These are phyloP conservation scores for Sphenopsis melanotis DNA, from an alignment of 2,797 vertebrate genomes.

Conservation along the genomic window DNA sequence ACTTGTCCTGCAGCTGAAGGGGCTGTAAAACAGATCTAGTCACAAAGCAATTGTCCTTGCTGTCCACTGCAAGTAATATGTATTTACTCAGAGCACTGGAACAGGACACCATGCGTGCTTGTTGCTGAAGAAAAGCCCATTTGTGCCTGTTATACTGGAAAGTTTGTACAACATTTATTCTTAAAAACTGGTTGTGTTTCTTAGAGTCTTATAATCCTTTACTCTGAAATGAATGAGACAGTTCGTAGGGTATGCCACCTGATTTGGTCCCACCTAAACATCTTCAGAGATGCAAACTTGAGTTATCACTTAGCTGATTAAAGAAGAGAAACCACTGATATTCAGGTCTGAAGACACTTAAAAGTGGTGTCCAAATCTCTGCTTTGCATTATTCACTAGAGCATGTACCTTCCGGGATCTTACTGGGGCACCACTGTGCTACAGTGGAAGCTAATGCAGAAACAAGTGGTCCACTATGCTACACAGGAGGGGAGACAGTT, in stretches of 20 bases:
- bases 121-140: conserved; percentile 63
- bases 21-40: neutral
- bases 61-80: neutral
- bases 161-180: conserved; percentile 51
- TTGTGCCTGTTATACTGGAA: conserved; percentile 42
- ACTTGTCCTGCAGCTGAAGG: neutral
- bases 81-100: conserved; percentile 33
- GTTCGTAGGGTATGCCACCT: neutral
- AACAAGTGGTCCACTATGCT: neutral
- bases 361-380: neutral
- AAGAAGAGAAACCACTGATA: neutral
- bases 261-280: neutral
- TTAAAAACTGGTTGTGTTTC: neutral
- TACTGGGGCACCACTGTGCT: neutral
- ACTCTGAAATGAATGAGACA: neutral
- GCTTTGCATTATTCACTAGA: neutral
- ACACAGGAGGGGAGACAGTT: neutral
- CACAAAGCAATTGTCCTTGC: conserved; percentile 23
- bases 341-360: neutral
- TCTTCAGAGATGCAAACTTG: neutral
- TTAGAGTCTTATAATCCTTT: neutral
- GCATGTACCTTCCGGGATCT: neutral
- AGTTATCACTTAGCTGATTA: neutral
- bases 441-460: neutral
- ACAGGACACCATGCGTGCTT: conserved; percentile 41